phyloP scores from a whole-genome alignment of 2,888 invertebrate genomes.

The Drosophila macrospina region DNA sequence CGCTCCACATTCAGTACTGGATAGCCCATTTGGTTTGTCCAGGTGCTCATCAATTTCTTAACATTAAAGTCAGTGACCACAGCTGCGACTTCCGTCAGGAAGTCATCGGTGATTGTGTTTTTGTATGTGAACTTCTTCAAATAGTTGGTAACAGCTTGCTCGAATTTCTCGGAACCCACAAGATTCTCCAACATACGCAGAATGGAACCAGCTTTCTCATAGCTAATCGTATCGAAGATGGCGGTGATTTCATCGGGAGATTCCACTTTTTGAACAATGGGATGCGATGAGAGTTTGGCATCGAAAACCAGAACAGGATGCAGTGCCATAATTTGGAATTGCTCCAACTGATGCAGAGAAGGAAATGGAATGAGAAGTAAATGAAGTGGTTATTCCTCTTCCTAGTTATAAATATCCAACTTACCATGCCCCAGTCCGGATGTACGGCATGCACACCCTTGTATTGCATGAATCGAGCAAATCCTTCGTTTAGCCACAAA shows the following conservation, averaged over 20 bases:
- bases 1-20: slow-evolving; percentile 89
- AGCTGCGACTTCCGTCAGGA: slow-evolving; percentile 87
- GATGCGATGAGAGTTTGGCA: slow-evolving; percentile 93
- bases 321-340: slow-evolving; percentile 90
- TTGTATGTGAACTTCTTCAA: slow-evolving; percentile 89
- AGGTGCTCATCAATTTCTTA: slow-evolving; percentile 91
- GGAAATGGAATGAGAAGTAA: not conserved
- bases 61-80: slow-evolving; percentile 86
- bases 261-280: slow-evolving; percentile 93
- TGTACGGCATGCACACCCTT: slow-evolving; percentile 90
- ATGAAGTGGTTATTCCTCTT: too few species aligned
- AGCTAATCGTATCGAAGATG: slow-evolving; percentile 95
- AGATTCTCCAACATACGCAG: slow-evolving; percentile 94
- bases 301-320: slow-evolving; percentile 91
- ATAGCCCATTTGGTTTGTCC: slow-evolving; percentile 95
- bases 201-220: slow-evolving; percentile 94
- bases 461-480: slow-evolving; percentile 94
- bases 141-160: slow-evolving; percentile 90
- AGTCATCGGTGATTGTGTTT: slow-evolving; percentile 92
- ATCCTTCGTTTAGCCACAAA: slow-evolving; percentile 96
- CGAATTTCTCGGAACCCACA: slow-evolving; percentile 89
- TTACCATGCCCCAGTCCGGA: slow-evolving; percentile 92
- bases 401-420: not conserved
- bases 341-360: slow-evolving; percentile 88
- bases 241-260: slow-evolving; percentile 95